These are phyloP conservation scores for Brachionus asplanchnoidis DNA, from an alignment of 1,140 invertebrate species.

Conservation along the genomic window DNA sequence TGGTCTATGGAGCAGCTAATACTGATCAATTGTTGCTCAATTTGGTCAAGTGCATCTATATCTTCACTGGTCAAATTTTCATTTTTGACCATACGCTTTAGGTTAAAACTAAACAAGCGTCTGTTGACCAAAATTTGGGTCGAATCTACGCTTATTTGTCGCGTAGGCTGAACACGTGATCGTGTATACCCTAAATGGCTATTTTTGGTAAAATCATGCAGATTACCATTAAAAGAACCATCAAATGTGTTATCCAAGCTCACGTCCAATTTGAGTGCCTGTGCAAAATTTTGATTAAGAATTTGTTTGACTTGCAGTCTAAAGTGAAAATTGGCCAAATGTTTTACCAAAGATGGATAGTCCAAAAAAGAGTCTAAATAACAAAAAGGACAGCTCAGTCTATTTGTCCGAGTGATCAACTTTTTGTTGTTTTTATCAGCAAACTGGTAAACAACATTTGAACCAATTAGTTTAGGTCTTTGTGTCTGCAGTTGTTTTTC, in stretches of 20 bases:
- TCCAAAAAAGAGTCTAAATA: not conserved
- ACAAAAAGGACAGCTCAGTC: not conserved
- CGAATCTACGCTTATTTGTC: constrained; percentile 4
- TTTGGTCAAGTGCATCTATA: not conserved
- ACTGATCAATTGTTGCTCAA: constrained; percentile 13
- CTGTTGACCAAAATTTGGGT: not conserved
- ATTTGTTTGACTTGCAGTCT: constrained; percentile 20
- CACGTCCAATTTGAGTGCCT: constrained; percentile 48
- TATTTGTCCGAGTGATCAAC: not conserved
- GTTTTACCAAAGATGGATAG: not conserved
- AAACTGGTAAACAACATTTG: not conserved
- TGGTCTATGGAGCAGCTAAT: constrained; percentile 31
- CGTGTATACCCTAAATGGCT: constrained; percentile 64
- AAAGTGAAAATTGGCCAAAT: constrained; percentile 18
- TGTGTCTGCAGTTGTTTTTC: not conserved
- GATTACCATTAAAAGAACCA: constrained; percentile 88
- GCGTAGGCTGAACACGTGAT: constrained; percentile 58
- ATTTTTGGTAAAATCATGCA: constrained; percentile 70
- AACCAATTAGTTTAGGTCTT: no score
- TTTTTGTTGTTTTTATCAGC: not conserved
- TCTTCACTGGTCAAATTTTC: not conserved
- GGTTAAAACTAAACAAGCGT: not conserved
- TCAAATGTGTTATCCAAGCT: constrained; percentile 85
- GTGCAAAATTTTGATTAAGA: not conserved
- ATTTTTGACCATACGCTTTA: not conserved